phyloP scores from a whole-genome alignment of 1,140 invertebrate genomes.

The Calephelis virginiensis region DNA sequence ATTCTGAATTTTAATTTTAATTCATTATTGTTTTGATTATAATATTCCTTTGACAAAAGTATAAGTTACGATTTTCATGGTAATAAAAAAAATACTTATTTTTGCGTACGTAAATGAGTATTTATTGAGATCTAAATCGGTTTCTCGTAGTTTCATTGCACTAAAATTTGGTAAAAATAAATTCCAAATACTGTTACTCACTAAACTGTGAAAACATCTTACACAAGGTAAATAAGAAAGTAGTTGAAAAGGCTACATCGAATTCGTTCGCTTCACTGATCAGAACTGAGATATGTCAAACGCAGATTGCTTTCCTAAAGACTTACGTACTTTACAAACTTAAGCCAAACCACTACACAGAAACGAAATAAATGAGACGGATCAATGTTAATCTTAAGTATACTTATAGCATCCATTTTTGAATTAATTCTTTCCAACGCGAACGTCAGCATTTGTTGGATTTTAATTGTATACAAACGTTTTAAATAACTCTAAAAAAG shows the following conservation, averaged over 20 bases:
- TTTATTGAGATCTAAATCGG: no score
- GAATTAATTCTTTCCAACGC: no score
- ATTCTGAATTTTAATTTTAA: no score
- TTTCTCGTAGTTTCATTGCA: not conserved
- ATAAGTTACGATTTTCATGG: no score
- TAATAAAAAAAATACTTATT: no score
- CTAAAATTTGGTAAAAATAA: constrained; percentile 4
- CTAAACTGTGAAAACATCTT: constrained; percentile 24
- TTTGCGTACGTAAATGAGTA: no score
- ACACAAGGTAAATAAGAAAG: constrained; percentile 29
- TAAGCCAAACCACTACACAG: constrained; percentile 29
- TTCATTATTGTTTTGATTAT: no score
- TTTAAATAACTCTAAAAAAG: no score
- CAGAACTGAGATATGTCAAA: constrained; percentile 58
- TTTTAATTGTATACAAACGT: no score
- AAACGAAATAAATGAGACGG: constrained; percentile 24
- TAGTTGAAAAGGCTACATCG: constrained; percentile 34
- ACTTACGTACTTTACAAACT: constrained; percentile 42
- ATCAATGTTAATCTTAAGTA: not conserved
- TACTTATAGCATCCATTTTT: no score
- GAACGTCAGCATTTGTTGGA: no score
- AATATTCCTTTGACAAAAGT: no score
- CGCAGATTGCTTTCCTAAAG: constrained; percentile 53
- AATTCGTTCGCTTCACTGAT: constrained; percentile 44
- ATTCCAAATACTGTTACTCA: constrained; percentile 22